phyloP scores from a whole-genome alignment of 2,888 invertebrate species.

The Bellardia pandia region DNA sequence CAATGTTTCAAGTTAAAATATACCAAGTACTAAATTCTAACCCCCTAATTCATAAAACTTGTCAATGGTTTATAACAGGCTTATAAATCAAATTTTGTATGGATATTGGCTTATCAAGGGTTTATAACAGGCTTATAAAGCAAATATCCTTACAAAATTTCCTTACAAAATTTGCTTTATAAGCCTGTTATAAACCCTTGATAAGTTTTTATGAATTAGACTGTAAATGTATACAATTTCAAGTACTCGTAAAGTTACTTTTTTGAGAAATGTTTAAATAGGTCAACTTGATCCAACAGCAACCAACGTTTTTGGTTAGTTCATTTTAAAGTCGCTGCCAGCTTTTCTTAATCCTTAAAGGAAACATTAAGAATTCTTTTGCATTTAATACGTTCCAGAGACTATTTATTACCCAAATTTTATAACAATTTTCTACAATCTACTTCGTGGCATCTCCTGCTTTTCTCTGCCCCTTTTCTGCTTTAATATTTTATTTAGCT shows the following conservation, averaged over 20 bases:
- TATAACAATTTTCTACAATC: constrained; percentile 63
- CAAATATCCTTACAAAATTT: too few species aligned
- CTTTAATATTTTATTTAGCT: neutral
- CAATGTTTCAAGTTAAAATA: too few species aligned
- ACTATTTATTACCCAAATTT: constrained; percentile 72
- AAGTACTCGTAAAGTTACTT: too few species aligned
- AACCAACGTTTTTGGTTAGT: constrained; percentile 33
- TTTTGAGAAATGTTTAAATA: constrained; percentile 6
- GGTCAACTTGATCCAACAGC: constrained; percentile 42
- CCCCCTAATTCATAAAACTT: too few species aligned
- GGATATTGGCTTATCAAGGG: too few species aligned
- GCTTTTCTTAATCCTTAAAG: constrained; percentile 59
- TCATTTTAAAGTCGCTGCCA: constrained; percentile 20
- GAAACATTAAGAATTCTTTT: constrained; percentile 61
- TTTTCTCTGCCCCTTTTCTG: neutral
- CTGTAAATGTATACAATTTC: constrained; percentile 15
- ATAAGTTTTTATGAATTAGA: too few species aligned
- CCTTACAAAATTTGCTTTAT: too few species aligned
- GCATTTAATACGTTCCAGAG: constrained; percentile 40
- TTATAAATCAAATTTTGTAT: too few species aligned
- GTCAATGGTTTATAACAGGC: too few species aligned
- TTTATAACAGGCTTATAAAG: too few species aligned
- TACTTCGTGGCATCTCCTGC: constrained; percentile 27
- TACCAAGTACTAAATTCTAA: too few species aligned
- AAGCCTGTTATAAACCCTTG: too few species aligned